These are phyloP conservation scores for Nysson spinosus DNA, from an alignment of 2,888 invertebrate species.

Conservation along the genomic window DNA sequence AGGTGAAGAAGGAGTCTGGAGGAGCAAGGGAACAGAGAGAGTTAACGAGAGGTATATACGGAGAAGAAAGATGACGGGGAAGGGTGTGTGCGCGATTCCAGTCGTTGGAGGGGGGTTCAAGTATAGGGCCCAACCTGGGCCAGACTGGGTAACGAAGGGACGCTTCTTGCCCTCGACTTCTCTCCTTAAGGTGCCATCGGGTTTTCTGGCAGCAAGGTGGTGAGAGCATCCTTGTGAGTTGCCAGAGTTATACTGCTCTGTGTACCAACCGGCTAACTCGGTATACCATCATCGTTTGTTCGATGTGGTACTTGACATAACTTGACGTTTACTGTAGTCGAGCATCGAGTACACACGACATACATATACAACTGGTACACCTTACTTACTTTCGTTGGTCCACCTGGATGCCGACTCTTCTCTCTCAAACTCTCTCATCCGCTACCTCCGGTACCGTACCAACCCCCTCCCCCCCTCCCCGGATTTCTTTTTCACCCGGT, in stretches of 20 bases:
- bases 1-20: conserved; percentile 44
- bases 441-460: too few species aligned
- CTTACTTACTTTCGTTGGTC: too few species aligned
- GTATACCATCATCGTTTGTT: too few species aligned
- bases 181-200: conserved; percentile 62
- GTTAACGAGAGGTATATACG: conserved; percentile 5
- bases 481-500: too few species aligned
- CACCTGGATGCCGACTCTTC: too few species aligned
- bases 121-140: conserved; percentile 46
- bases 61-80: conserved; percentile 26
- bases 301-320: too few species aligned
- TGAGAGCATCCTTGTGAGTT: conserved; percentile 31
- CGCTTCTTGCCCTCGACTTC: conserved; percentile 64
- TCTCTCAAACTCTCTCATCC: too few species aligned
- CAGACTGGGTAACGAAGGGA: conserved; percentile 54
- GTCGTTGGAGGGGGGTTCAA: conserved; percentile 29
- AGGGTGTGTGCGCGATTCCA: not conserved
- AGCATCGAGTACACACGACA: too few species aligned
- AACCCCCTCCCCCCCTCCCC: too few species aligned
- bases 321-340: conserved; percentile 25
- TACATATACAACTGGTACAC: too few species aligned
- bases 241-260: not conserved
- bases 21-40: conserved; percentile 26
- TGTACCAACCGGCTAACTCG: too few species aligned
- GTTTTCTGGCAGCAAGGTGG: conserved; percentile 60